phyloP scores from a whole-genome alignment of 2,113 vertebrate species.

The Electrona antarctica region DNA sequence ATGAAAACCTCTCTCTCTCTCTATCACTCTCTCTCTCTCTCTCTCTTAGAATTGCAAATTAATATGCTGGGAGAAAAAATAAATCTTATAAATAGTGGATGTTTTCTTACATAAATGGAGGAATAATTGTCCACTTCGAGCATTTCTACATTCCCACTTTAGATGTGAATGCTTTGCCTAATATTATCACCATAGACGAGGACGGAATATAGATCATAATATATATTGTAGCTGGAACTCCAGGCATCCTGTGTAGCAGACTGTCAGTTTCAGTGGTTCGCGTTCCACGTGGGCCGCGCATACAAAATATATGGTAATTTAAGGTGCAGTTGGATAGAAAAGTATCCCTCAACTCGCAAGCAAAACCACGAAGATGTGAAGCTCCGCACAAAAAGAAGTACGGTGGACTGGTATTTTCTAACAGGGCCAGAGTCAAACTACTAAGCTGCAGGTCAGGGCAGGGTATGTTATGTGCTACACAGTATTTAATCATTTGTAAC shows the following conservation, averaged over 20 bases:
- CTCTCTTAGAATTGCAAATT: conserved; percentile 66
- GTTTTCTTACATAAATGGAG: conserved; percentile 64
- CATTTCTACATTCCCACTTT: conserved; percentile 68
- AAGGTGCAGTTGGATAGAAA: too few species aligned
- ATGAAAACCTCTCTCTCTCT: conserved; percentile 53
- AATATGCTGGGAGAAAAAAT: conserved; percentile 64
- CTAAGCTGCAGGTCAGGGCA: conserved; percentile 67
- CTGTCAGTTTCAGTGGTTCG: too few species aligned
- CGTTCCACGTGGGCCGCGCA: not conserved
- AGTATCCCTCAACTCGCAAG: not conserved
- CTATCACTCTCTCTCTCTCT: too few species aligned
- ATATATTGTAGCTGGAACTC: conserved; percentile 12
- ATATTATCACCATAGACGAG: conserved; percentile 40
- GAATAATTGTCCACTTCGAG: conserved; percentile 63
- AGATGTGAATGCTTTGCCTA: conserved; percentile 62
- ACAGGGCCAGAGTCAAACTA: conserved; percentile 63
- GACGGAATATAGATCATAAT: conserved; percentile 33
- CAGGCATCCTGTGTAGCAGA: not conserved
- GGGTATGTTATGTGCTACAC: conserved; percentile 70
- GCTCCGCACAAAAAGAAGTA: conserved; percentile 30
- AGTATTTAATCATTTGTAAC: too few species aligned
- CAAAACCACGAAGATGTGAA: conserved; percentile 17
- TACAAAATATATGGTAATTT: not conserved
- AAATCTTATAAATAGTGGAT: conserved; percentile 68
- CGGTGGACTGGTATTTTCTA: conserved; percentile 26